These are phyloP conservation scores for Perca flavescens DNA, from an alignment of 2,113 vertebrate genomes.

Conservation along the genomic window DNA sequence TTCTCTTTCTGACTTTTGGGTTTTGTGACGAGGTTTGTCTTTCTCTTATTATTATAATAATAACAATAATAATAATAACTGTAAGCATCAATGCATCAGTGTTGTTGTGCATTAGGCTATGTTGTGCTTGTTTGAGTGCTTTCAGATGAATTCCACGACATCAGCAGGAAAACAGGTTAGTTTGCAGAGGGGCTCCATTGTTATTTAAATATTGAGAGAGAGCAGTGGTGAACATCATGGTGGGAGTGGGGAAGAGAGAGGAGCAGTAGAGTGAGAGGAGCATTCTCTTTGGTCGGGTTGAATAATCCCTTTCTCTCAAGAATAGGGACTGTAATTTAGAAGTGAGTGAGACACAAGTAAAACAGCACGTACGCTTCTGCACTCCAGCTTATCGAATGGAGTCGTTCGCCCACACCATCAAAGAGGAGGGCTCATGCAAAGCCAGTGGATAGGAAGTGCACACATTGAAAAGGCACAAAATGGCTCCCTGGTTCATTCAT, in stretches of 20 bases:
- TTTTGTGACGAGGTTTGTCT: no score
- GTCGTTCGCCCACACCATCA: slow-evolving; percentile 27
- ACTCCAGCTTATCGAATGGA: slow-evolving; percentile 15
- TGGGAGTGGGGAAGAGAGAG: background rate
- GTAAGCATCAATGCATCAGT: no score
- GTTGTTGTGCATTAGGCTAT: no score
- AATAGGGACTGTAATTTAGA: slow-evolving; percentile 32
- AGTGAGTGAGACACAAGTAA: slow-evolving; percentile 20
- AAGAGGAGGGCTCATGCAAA: slow-evolving; percentile 16
- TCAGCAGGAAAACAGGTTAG: background rate
- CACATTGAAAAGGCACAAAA: slow-evolving; percentile 19
- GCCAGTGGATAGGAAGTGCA: slow-evolving; percentile 7
- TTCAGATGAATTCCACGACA: no score
- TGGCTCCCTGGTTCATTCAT: slow-evolving; percentile 16
- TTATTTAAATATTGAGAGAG: background rate
- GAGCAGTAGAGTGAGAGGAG: slow-evolving; percentile 13
- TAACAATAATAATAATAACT: no score
- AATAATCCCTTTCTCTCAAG: slow-evolving; percentile 15
- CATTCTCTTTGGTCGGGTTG: slow-evolving; percentile 12
- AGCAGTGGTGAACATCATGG: background rate
- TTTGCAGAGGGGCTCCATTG: background rate
- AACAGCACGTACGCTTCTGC: background rate
- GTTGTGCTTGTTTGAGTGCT: no score
- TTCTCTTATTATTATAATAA: no score
- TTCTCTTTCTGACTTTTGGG: no score